Conservation (phyloP, 2,888 invertebrate genomes). For the Callosobruchus maculatus region DNA sequence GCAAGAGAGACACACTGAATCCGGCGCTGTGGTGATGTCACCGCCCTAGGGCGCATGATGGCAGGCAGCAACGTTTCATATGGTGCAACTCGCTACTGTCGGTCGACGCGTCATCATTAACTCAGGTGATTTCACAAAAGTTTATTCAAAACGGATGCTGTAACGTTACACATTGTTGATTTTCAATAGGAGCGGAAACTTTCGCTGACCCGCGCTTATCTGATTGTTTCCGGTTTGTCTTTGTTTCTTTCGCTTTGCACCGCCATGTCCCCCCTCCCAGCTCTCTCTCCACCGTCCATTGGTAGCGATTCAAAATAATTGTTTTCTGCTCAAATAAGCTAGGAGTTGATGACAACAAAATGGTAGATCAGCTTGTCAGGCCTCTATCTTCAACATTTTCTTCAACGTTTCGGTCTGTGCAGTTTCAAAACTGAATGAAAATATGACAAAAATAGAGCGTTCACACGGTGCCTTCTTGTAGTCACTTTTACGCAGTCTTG, state of each 20-base stretch:
- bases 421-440: too few species aligned
- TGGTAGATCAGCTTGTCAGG: background rate
- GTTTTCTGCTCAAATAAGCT: background rate
- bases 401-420: too few species aligned
- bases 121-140: conserved; percentile 33
- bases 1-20: background rate
- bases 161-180: conserved; percentile 47
- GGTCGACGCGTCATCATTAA: conserved; percentile 17
- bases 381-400: too few species aligned
- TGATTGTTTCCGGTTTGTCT: conserved; percentile 42
- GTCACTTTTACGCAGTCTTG: too few species aligned
- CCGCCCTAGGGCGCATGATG: background rate
- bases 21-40: background rate
- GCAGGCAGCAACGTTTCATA: background rate
- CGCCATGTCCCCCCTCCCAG: background rate
- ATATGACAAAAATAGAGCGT: too few species aligned
- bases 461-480: too few species aligned
- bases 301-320: background rate
- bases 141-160: conserved; percentile 43
- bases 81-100: background rate
- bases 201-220: conserved; percentile 47
- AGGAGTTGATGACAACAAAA: background rate
- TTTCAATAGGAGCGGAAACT: conserved; percentile 50
- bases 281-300: background rate
- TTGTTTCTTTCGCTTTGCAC: conserved; percentile 20